Percentiles rank a stretch among this genome's conserved stretches.
Conservation (phyloP, 2,888 invertebrate genomes). For the Melikaiella ostensackeni region DNA sequence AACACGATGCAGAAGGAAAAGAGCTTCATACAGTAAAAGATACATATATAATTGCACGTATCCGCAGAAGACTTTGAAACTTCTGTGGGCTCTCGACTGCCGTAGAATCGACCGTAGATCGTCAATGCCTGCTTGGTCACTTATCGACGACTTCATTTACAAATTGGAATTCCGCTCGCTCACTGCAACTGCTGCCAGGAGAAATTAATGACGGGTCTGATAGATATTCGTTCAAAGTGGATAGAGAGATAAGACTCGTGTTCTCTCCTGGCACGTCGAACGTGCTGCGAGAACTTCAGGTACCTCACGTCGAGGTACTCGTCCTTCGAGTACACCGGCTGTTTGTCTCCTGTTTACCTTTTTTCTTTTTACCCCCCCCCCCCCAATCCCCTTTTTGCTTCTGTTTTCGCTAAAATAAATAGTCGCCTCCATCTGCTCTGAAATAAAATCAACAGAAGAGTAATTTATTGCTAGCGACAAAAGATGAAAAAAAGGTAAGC, state of each 20-base stretch:
- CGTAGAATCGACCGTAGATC: neutral
- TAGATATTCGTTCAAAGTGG: slow-evolving; percentile 60
- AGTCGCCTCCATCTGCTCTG: slow-evolving; percentile 9
- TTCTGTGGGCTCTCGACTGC: neutral
- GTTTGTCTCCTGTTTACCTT: neutral
- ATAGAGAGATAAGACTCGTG: slow-evolving; percentile 51
- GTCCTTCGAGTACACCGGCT: slow-evolving; percentile 16
- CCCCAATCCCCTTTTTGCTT: neutral
- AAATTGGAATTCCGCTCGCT: slow-evolving; percentile 64
- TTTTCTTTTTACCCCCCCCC: neutral
- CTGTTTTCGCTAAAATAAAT: slow-evolving; percentile 25
- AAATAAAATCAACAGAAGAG: slow-evolving; percentile 22
- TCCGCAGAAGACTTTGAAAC: slow-evolving; percentile 7
- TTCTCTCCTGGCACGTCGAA: slow-evolving; percentile 16
- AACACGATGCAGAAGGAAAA: neutral
- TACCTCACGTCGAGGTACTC: slow-evolving; percentile 2
- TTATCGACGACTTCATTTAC: slow-evolving; percentile 71
- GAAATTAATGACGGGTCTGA: slow-evolving; percentile 56
- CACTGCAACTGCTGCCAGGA: slow-evolving; percentile 47
- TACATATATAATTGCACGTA: slow-evolving; percentile 14
- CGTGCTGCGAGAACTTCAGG: slow-evolving; percentile 12
- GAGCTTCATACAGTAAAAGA: neutral
- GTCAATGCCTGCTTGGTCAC: slow-evolving; percentile 62
- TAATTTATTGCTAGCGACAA: slow-evolving; percentile 36
- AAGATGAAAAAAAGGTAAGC: slow-evolving; percentile 19